Evolutionary conservation across 2,113 vertebrate species (phyloP).

Genomic region (Gambusia holbrooki): DNA sequence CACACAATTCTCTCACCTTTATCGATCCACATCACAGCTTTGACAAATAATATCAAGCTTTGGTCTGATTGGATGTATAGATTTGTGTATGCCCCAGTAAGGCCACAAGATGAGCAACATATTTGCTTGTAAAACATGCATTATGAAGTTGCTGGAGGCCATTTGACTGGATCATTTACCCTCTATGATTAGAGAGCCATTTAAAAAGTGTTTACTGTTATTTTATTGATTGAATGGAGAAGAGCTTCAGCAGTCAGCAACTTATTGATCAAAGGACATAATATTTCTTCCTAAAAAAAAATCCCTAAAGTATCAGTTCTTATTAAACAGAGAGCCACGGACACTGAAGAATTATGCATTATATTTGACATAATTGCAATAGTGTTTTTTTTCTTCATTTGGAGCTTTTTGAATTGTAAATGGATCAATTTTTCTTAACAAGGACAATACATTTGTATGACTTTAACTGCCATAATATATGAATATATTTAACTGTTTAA

Average conservation of each 20-base stretch:
- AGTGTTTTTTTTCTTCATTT: not conserved
- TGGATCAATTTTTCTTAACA: not conserved
- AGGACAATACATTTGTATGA: not conserved
- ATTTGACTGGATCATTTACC: constrained; percentile 67
- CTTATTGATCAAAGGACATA: constrained; percentile 48
- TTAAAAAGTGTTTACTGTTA: constrained; percentile 70
- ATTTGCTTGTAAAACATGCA: constrained; percentile 77
- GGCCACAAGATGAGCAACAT: constrained; percentile 62
- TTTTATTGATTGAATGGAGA: constrained; percentile 69
- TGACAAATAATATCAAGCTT: constrained; percentile 61
- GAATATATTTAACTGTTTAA: too few species aligned
- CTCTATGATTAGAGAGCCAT: constrained; percentile 72
- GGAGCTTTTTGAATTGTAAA: not conserved
- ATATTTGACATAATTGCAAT: too few species aligned
- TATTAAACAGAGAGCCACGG: not conserved
- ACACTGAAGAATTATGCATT: not conserved
- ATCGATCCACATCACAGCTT: constrained; percentile 63
- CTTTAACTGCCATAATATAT: not conserved
- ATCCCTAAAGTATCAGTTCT: constrained; percentile 14
- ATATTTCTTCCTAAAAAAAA: constrained; percentile 33
- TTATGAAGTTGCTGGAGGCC: constrained; percentile 62
- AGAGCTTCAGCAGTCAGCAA: constrained; percentile 47
- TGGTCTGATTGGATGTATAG: constrained; percentile 70
- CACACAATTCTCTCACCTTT: constrained; percentile 41
- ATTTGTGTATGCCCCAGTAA: constrained; percentile 70